A percentile compares a stretch with the other conserved stretches of the same genome.
phyloP scores from a whole-genome alignment of 2,113 vertebrate genomes.

The Paramormyrops kingsleyae region DNA sequence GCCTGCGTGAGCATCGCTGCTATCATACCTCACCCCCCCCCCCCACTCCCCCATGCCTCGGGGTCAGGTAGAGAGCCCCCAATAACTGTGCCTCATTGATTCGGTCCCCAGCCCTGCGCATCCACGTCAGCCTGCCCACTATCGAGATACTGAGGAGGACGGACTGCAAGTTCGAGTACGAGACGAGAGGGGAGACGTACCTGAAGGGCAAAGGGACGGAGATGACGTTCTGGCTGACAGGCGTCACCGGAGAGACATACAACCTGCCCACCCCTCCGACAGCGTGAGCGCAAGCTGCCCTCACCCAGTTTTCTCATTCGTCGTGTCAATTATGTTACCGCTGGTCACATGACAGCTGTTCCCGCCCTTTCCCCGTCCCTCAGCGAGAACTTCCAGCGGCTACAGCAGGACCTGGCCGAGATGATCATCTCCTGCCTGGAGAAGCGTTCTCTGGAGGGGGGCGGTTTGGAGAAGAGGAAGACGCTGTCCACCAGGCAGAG shows the following conservation, averaged over 20 bases:
- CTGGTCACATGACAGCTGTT: background rate
- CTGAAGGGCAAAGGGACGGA: conserved; percentile 94
- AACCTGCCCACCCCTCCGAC: conserved; percentile 83
- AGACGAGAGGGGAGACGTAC: conserved; percentile 85
- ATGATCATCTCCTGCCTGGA: conserved; percentile 76
- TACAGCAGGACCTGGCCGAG: conserved; percentile 82
- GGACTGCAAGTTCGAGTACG: conserved; percentile 79
- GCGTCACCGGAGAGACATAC: conserved; percentile 72
- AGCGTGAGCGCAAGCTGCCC: conserved; percentile 66
- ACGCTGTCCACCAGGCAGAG: conserved; percentile 54
- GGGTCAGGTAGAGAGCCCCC: background rate
- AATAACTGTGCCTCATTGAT: background rate
- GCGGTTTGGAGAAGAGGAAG: conserved; percentile 46
- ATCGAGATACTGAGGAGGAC: conserved; percentile 86
- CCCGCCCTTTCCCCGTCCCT: background rate
- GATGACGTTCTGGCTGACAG: conserved; percentile 91
- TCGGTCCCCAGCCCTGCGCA: conserved; percentile 58
- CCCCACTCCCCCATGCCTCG: background rate
- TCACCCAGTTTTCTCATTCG: no score
- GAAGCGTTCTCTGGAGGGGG: conserved; percentile 55
- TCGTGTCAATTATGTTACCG: no score
- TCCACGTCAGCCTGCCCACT: conserved; percentile 84
- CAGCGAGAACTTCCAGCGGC: conserved; percentile 91
- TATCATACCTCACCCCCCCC: background rate
- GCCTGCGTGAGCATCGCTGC: conserved; percentile 73